These are phyloP conservation scores for Solen grandis DNA, from an alignment of 1,140 invertebrate species.

Conservation along the genomic window DNA sequence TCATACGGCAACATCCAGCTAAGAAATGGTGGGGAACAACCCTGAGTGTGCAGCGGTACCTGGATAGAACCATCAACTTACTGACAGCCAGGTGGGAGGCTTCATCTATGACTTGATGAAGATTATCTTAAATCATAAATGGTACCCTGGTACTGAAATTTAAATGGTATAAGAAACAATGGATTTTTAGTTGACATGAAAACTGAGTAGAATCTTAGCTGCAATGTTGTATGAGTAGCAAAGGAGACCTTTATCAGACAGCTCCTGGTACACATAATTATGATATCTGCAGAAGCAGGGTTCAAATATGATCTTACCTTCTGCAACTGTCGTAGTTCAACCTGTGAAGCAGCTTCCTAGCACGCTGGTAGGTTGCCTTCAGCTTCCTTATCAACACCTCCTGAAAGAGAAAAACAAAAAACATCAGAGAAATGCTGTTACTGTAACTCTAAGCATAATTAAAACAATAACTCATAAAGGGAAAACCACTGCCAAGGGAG, in stretches of 20 bases:
- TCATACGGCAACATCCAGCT: no score
- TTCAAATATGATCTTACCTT: neutral
- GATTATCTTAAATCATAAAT: neutral
- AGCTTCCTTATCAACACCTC: constrained; percentile 5
- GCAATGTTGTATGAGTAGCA: no score
- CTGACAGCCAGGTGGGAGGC: no score
- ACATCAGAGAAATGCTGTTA: neutral
- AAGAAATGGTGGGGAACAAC: no score
- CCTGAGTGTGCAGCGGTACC: no score
- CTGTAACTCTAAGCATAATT: neutral
- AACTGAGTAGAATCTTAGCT: no score
- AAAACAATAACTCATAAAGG: neutral
- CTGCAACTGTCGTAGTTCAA: neutral
- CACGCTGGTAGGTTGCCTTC: constrained; percentile 14
- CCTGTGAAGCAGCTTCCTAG: neutral
- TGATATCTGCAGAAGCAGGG: neutral
- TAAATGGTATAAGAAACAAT: no score
- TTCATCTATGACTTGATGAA: no score
- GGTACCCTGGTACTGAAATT: neutral
- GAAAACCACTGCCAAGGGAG: neutral
- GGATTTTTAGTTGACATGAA: no score
- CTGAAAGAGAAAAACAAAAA: constrained; percentile 2
- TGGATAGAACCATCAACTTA: no score
- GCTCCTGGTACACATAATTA: no score
- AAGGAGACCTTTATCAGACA: no score